A percentile compares a stretch with the other conserved stretches of the same genome.
Evolutionary conservation across 2,113 vertebrate species (phyloP).

Genomic region (Pogona vitticeps): DNA sequence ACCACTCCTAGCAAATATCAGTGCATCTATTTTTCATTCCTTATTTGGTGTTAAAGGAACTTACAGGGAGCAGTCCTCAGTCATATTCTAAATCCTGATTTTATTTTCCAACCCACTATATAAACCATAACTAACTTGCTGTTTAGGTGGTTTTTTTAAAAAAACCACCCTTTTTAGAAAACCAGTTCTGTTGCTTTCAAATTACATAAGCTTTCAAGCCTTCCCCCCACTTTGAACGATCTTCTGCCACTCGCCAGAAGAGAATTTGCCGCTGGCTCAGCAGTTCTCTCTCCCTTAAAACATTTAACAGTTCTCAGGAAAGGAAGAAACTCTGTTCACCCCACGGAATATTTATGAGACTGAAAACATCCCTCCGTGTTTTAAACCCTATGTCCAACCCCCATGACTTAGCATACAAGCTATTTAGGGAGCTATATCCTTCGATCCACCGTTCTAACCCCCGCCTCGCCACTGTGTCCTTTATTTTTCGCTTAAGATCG

Average conservation of each 20-base stretch:
- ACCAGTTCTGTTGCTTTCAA: background rate
- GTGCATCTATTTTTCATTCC: background rate
- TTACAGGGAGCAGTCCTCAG: background rate
- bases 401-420: background rate
- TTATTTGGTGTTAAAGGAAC: background rate
- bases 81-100: background rate
- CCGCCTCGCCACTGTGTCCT: too few species aligned
- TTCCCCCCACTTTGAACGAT: background rate
- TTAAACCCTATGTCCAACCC: background rate
- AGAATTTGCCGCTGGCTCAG: background rate
- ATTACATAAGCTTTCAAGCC: background rate
- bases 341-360: too few species aligned
- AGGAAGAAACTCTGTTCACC: background rate
- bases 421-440: background rate
- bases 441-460: background rate
- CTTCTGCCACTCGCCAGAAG: background rate
- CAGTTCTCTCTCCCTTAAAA: background rate
- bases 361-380: background rate
- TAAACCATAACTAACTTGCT: background rate
- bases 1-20: too few species aligned
- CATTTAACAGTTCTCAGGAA: background rate
- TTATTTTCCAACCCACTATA: background rate
- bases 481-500: too few species aligned
- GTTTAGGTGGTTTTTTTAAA: rapidly evolving
- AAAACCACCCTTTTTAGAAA: background rate